Conservation (phyloP, 1,140 invertebrate genomes). For the Agrilus planipennis region DNA sequence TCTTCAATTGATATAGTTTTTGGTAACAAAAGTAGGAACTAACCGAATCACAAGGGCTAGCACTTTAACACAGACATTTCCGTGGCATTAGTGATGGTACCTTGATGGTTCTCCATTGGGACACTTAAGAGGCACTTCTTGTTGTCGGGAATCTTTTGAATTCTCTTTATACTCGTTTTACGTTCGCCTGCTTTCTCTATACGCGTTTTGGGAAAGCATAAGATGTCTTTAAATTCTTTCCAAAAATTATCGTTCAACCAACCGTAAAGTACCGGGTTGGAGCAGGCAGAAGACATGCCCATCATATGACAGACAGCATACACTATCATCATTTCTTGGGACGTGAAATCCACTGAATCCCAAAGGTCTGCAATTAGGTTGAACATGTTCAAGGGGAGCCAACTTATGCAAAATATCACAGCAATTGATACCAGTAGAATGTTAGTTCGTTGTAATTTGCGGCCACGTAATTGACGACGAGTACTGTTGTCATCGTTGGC, state of each 20-base stretch:
- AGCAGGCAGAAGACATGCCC: slow-evolving; percentile 70
- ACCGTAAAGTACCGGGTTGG: slow-evolving; percentile 88
- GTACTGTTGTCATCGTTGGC: slow-evolving; percentile 33
- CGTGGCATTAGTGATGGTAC: too few relatives aligned
- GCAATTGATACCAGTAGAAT: slow-evolving; percentile 71
- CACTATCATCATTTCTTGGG: slow-evolving; percentile 30
- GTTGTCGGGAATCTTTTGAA: too few relatives aligned
- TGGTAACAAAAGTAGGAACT: too few relatives aligned
- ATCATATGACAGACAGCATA: slow-evolving; percentile 79
- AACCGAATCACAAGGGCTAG: too few relatives aligned
- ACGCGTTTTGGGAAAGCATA: slow-evolving; percentile 62
- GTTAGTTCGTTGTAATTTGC: slow-evolving; percentile 66
- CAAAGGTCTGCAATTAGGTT: slow-evolving; percentile 69
- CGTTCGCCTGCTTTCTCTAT: too few relatives aligned
- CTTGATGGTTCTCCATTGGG: too few relatives aligned
- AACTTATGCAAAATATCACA: slow-evolving; percentile 73
- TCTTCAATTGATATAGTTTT: too few relatives aligned
- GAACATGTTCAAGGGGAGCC: slow-evolving; percentile 76
- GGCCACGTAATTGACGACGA: slow-evolving; percentile 35
- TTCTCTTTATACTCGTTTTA: too few relatives aligned
- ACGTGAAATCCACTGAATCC: slow-evolving; percentile 21
- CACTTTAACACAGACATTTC: too few relatives aligned
- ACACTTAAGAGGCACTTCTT: too few relatives aligned
- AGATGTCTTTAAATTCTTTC: slow-evolving; percentile 87
- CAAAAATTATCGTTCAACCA: slow-evolving; percentile 98